Base-by-base conservation (phyloP, 64 coral and sea anemone genomes). In the Hydrozoanthus tunicans region DNA sequence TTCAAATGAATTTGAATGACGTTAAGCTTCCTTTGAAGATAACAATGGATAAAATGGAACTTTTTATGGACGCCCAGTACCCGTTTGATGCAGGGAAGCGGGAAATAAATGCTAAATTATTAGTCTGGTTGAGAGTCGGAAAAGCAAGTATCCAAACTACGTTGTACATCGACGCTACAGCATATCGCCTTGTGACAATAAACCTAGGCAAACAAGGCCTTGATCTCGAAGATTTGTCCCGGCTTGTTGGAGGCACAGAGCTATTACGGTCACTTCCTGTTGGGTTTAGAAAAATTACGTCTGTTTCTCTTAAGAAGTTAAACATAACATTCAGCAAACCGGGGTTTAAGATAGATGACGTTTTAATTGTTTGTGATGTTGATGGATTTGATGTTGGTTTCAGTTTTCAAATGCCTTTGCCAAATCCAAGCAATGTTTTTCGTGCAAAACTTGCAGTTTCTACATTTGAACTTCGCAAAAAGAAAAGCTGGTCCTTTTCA, bases 361-460 rank as follows among this genome's bases (percentile, higher is more conserved):
- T 83, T 27, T 65, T 56, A 5, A 13, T 94, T 24, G 55, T 65
- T 51, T 86, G 80, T 13, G 63, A 70, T 73, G 89, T 94, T 71
- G 53, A 94, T 58, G 90, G 93, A 64, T 72, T 94, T 51, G 90
- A 94, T 64, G 93, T 81, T 24, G 93, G 93, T 0, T 94, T 94
- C 84, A 51, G 79, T 65, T 90, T 94, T 66, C 86, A 86, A 4
- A 59, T 94, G 51, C 92, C 86, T 52, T 9, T 90, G 64, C 79
- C 92, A 72, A 69, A 94, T 59, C 86, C 85, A 15, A 65, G 79
- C n/a, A 94, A 94, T 23, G 14, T 76, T n/a, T 83, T 94, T 73
- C 86, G 80, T 7, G 79, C 88, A 58, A 66, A 53, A 10, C 86
- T 94, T 58, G 64, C 59, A 56, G 86, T 90, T 76, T 64, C 79